Evolutionary conservation across 2,797 vertebrate genomes (phyloP), one percentile per base, ranked within the genome.

Genomic region (Gobio occitaniae): DNA sequence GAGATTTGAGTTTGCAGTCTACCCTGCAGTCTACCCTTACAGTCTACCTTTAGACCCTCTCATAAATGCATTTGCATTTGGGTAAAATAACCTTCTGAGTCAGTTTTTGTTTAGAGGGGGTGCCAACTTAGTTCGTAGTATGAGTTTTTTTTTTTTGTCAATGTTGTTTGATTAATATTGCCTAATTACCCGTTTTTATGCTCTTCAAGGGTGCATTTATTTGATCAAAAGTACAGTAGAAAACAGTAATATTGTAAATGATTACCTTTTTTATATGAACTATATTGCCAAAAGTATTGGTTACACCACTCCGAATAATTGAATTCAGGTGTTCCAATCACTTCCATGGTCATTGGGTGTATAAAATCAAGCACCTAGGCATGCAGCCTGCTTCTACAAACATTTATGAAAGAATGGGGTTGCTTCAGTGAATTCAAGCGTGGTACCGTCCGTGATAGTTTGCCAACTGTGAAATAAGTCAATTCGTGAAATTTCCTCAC

Each of bases 51-150:
- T 61, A 82, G 63, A 70, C 38, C 82, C 59, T 52, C 48, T 88
- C 66, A 86, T 88, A 75, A 82, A 84, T 84, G 78, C 72, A 88
- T 86, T 86, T 66, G 84, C 47, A 79, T 76, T 84, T 74, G 88
- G 74, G 76, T 63, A 29, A 47, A 63, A 77, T 83, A 80, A 86
- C 82, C 75, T 79, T 83, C 12, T 16, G 78, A 48, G 69, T 80
- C 68, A 16, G 69, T 82, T 72, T 74, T 82, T 70, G 41, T 61
- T 76, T 29, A 15, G 15, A 61, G 69, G 78, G 65, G 84, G 78
- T 82, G 68, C 78, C 76, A 82, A 82, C 85, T 85, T 78, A 88
- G 29, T 32, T 16, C 12, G 3, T 36, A 66, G 63, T 59, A 44
- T 41, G 21, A 77, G 21, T 25, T 50, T 16, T 1, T 50, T n/a